Evolutionary conservation across 2,113 vertebrate species (phyloP), one percentile per base, ranked within the genome.

Genomic region (Machaerirhynchus nigripectus): DNA sequence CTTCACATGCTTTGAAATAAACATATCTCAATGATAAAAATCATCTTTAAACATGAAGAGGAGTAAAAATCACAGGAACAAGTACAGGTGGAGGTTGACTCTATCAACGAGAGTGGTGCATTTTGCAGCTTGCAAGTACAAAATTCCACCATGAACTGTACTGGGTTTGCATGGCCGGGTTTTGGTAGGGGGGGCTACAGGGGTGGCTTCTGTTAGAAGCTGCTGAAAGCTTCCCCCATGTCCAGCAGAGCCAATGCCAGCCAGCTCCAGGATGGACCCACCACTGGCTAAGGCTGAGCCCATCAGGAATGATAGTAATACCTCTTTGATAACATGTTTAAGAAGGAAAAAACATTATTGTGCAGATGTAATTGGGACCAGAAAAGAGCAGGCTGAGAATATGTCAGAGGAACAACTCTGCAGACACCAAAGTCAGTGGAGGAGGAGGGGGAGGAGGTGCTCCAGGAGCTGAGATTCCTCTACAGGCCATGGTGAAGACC

Each of bases 1-100:
- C 84, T 79, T 92, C 74, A 73, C 63, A 70, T 61, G 30, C 31
- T 89, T 92, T 88, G 63, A 93, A 95, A 89, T 35, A 91, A 89
- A 88, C 76, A 88, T 50, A 78, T 26, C 39, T 37, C 2, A 2
- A 26, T 21, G 35, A 94, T 68, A 90, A 63, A 87, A 74, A 65
- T 50, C 39, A 87, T 61, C 64, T 87, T 46, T 71, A 93, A 93
- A 71, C 49, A 75, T 21, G 39, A 73, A 67, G 47, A 92, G 31
- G 33, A 39, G 59, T 16, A 68, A 76, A 31, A 83, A 68, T 44
- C 28, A 13, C 17, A 87, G 68, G 35, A 88, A 52, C 7, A 42
- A 89, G 50, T 67, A 80, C 33, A 70, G 40, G 84, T 90, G 73
- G 87, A 94, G 4, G 55, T 37, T 90, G 83, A 60, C n/a, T 56